Percentiles rank a stretch among this genome's conserved stretches.
These are phyloP conservation scores for Brachyistius frenatus DNA, from an alignment of 2,113 vertebrate species.

Conservation along the genomic window DNA sequence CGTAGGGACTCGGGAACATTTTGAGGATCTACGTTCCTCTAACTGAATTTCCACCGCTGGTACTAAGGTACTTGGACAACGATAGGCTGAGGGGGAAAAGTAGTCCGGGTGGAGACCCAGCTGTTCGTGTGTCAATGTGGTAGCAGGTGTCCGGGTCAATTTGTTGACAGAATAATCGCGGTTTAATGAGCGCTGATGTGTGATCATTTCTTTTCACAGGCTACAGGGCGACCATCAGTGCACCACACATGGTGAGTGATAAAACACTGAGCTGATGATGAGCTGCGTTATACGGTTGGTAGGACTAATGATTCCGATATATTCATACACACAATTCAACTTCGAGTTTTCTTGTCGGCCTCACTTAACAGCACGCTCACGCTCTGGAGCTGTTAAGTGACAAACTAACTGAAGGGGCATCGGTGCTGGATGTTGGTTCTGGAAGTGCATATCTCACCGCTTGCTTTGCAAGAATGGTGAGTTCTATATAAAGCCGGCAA, in stretches of 20 bases:
- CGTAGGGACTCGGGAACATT: too few species aligned
- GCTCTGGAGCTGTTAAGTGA: conserved; percentile 90
- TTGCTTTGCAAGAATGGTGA: conserved; percentile 93
- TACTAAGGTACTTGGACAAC: too few species aligned
- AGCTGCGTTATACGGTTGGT: neutral
- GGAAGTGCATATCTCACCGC: conserved; percentile 93
- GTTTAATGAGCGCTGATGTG: conserved; percentile 3
- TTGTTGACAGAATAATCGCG: neutral
- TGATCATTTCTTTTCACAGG: conserved; percentile 77
- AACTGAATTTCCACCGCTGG: too few species aligned
- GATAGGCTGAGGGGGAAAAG: too few species aligned
- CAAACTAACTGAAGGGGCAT: conserved; percentile 89
- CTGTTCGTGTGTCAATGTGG: neutral
- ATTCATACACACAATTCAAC: neutral
- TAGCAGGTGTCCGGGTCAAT: neutral
- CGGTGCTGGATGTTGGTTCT: conserved; percentile 91
- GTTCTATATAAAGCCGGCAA: conserved; percentile 24
- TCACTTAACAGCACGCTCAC: conserved; percentile 88
- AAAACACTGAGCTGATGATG: neutral
- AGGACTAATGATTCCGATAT: neutral
- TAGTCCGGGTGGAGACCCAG: too few species aligned
- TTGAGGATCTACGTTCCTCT: too few species aligned
- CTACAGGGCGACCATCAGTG: conserved; percentile 93
- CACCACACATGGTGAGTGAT: conserved; percentile 92
- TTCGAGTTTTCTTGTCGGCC: neutral